Conservation (phyloP, 2,797 vertebrate species). For the Molossus alvarezi region DNA sequence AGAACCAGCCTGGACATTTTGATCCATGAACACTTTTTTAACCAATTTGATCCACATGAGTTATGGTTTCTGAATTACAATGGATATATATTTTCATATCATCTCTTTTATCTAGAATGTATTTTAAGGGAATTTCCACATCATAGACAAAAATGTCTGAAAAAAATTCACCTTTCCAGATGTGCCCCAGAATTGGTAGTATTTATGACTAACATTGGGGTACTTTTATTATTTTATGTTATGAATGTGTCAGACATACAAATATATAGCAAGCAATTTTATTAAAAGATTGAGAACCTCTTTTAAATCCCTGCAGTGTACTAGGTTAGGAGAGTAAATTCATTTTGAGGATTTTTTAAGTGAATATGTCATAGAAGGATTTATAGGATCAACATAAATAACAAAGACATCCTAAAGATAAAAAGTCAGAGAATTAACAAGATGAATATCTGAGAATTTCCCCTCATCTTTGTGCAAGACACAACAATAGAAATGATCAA, state of each 20-base stretch:
- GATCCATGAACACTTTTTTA: background rate
- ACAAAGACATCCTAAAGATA: background rate
- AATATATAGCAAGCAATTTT: background rate
- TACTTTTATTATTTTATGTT: slow-evolving; percentile 13
- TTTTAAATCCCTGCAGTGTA: background rate
- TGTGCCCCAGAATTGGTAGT: background rate
- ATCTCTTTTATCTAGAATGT: background rate
- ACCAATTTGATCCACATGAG: background rate
- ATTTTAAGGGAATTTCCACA: background rate
- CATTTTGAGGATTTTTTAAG: slow-evolving; percentile 1
- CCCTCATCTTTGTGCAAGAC: background rate
- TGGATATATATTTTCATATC: background rate
- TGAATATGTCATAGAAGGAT: background rate
- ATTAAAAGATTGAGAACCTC: background rate
- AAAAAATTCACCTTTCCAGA: background rate
- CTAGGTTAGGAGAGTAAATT: background rate
- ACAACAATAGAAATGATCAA: background rate
- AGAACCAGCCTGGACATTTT: background rate
- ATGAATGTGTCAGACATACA: background rate
- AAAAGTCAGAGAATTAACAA: slow-evolving; percentile 43
- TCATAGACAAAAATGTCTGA: background rate
- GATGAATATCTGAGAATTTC: background rate
- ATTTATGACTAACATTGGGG: background rate
- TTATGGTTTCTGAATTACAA: background rate
- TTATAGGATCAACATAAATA: slow-evolving; percentile 15